These are phyloP conservation scores for Drosophila seclusa DNA, from an alignment of 2,888 invertebrate genomes.

Conservation along the genomic window DNA sequence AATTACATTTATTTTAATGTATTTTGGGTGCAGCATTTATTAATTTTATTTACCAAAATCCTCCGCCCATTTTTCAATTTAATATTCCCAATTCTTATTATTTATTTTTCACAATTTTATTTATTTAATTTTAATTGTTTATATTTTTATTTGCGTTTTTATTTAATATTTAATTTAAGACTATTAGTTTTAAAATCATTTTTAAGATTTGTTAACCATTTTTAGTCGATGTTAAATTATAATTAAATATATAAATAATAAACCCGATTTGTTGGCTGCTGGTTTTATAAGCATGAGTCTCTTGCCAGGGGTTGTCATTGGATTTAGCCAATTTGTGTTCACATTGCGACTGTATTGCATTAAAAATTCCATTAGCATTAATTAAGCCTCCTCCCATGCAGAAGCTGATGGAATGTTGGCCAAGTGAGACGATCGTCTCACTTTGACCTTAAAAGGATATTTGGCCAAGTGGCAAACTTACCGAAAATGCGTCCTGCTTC, in stretches of 20 bases:
- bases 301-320: conserved; percentile 11
- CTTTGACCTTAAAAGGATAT: background rate
- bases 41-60: background rate
- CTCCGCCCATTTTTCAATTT: background rate
- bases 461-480: conserved; percentile 67
- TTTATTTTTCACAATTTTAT: no score
- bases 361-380: conserved; percentile 80
- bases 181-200: background rate
- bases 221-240: background rate
- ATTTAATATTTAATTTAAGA: background rate
- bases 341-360: conserved; percentile 67
- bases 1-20: background rate
- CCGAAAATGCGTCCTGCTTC: conserved; percentile 84
- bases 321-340: conserved; percentile 55
- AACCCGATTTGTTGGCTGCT: background rate
- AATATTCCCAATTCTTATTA: background rate
- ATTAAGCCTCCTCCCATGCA: conserved; percentile 45
- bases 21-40: background rate
- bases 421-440: conserved; percentile 14
- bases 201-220: background rate
- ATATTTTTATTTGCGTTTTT: background rate
- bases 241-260: background rate
- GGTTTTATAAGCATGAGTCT: conserved; percentile 21
- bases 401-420: conserved; percentile 46
- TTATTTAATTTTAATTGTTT: background rate